A percentile compares a stretch with the other conserved stretches of the same genome.
These are phyloP conservation scores for Diorhabda carinulata DNA, from an alignment of 1,140 invertebrate genomes.

Conservation along the genomic window DNA sequence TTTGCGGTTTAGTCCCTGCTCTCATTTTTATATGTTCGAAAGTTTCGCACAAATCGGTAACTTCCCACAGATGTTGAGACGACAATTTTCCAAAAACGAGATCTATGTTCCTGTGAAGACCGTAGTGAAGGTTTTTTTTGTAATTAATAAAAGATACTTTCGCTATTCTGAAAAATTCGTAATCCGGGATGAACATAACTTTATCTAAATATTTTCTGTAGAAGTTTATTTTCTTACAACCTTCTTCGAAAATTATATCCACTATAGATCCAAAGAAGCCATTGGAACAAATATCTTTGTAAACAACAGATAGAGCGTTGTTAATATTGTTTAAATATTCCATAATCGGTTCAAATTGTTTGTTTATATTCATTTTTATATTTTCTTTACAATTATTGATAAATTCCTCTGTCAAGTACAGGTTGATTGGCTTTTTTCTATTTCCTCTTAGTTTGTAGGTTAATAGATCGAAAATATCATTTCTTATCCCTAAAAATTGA, in stretches of 20 bases:
- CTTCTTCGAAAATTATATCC: conserved; percentile 33
- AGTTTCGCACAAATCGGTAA: conserved; percentile 33
- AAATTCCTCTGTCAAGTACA: conserved; percentile 36
- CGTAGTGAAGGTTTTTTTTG: conserved; percentile 26
- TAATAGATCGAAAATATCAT: neutral
- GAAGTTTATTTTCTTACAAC: conserved; percentile 32
- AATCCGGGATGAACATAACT: conserved; percentile 32
- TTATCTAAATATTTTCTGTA: conserved; percentile 29
- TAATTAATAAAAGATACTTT: conserved; percentile 28
- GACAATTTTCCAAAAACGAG: conserved; percentile 31
- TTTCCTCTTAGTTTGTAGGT: conserved; percentile 14
- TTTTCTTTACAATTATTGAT: conserved; percentile 24
- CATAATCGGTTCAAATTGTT: conserved; percentile 29
- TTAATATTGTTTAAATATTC: conserved; percentile 28
- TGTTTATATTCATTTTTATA: conserved; percentile 27
- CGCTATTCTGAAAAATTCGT: conserved; percentile 33
- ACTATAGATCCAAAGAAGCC: conserved; percentile 16
- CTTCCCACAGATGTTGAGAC: conserved; percentile 33
- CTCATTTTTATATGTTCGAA: conserved; percentile 33
- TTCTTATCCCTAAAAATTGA: neutral
- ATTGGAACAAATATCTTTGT: conserved; percentile 25
- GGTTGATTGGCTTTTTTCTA: conserved; percentile 29
- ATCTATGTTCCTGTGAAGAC: conserved; percentile 23
- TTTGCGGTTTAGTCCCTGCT: conserved; percentile 27
- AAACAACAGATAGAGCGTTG: conserved; percentile 25